Evolutionary conservation across 2,888 invertebrate genomes (phyloP).

Genomic region (Caenorhabditis angaria): DNA sequence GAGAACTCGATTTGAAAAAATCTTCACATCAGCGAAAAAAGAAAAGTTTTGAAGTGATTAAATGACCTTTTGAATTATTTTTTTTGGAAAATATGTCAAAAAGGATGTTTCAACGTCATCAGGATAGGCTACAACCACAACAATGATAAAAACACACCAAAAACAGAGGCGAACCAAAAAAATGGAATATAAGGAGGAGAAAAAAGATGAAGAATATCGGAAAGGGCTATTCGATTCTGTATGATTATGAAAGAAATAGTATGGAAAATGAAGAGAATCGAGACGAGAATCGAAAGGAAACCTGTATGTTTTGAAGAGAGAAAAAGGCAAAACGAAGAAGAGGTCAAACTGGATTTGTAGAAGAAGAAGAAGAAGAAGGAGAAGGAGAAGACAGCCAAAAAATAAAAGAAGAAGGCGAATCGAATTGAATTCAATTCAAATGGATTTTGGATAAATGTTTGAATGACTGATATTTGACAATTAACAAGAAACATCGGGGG

Average conservation of each 20-base stretch:
- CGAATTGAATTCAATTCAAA: too few relatives aligned
- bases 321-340: background rate
- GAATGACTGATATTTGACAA: too few relatives aligned
- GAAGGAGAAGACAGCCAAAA: too few relatives aligned
- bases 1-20: too few relatives aligned
- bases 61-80: background rate
- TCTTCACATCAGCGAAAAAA: too few relatives aligned
- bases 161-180: background rate
- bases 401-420: too few relatives aligned
- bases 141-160: background rate
- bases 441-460: too few relatives aligned
- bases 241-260: background rate
- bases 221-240: conserved; percentile 2
- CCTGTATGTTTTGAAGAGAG: conserved; percentile 1
- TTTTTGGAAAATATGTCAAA: background rate
- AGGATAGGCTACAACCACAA: background rate
- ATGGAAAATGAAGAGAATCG: background rate
- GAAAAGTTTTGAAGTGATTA: too few relatives aligned
- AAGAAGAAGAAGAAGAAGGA: too few relatives aligned
- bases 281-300: conserved; percentile 1
- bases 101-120: background rate
- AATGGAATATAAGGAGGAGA: background rate
- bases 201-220: background rate
- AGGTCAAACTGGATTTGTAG: conserved; percentile 2
- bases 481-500: too few relatives aligned